phyloP scores from a whole-genome alignment of 2,888 invertebrate genomes.

The Copidosoma aretas region DNA sequence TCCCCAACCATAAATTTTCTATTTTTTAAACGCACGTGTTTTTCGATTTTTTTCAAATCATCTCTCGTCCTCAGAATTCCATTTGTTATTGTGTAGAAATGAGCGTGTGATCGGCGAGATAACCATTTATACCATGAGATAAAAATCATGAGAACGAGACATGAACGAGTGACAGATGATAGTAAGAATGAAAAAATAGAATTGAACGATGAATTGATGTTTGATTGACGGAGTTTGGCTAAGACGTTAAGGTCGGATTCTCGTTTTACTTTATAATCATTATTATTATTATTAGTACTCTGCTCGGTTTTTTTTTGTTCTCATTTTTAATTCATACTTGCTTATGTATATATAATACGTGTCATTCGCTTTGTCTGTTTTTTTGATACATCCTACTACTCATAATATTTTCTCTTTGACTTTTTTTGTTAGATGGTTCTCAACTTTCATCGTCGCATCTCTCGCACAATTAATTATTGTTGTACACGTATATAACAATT shows the following conservation, averaged over 20 bases:
- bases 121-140: neutral
- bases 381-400: neutral
- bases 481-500: slow-evolving; percentile 3
- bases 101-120: too few relatives aligned
- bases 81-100: too few relatives aligned
- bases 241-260: slow-evolving; percentile 49
- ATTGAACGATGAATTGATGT: slow-evolving; percentile 23
- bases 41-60: neutral
- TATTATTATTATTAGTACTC: slow-evolving; percentile 29
- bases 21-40: neutral
- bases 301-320: slow-evolving; percentile 13
- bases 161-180: slow-evolving; percentile 21
- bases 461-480: slow-evolving; percentile 9
- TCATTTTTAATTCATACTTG: slow-evolving; percentile 8
- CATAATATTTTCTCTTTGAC: neutral
- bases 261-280: slow-evolving; percentile 22
- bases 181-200: slow-evolving; percentile 29
- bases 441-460: slow-evolving; percentile 18
- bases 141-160: slow-evolving; percentile 16
- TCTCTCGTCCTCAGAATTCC: too few relatives aligned
- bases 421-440: neutral
- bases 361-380: neutral
- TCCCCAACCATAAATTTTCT: neutral
- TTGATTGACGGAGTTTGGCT: slow-evolving; percentile 17
- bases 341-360: neutral